Evolutionary conservation across 2,888 invertebrate genomes (phyloP), one percentile per base, ranked within the genome.

Genomic region (Trimorus sp.): DNA sequence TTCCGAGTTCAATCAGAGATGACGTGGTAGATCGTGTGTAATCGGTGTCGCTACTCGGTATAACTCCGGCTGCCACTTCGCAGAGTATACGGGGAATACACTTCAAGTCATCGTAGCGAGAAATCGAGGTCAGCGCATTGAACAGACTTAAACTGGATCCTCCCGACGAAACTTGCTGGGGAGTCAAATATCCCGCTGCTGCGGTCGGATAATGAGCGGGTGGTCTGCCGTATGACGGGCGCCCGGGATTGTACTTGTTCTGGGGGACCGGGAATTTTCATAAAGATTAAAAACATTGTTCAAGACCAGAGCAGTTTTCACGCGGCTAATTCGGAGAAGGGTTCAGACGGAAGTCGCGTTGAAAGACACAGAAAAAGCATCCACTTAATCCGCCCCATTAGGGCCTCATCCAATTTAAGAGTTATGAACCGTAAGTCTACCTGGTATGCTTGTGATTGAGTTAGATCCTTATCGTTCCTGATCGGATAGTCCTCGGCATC

Each of bases 61-160:
- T 86, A 36, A 87, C 88, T 45, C 91, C 91, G 53, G 90, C 89
- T 6, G 96, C 95, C 68, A 96, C 94, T 91, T 97, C 96, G 88
- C 97, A 97, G 82, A 97, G 92, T 85, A 97, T 93, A 89, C 96
- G 93, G 3, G 96, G 95, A 79, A 97, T 96, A 91, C 97, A 97
- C 87, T 95, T 94, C 86, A 94, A 93, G 89, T 96, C 96, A 90
- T 97, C 97, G 90, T 96, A 95, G 86, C 93, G 92, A 15, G 94
- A 93, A 85, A 95, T 94, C 81, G 94, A 94, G 85, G 93, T 92
- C 82, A 95, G 89, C 12, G 94, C 94, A 26, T 92, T 92, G 66
- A 89, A 87, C 15, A 91, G 83, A 79, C 87, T 87, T 66, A 84
- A 63, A 51, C 87, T 84, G 49, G 86, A 83, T 78, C 73, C 66